These are phyloP conservation scores for Lacanobia oleracea DNA, from an alignment of 2,888 invertebrate species.

Conservation along the genomic window DNA sequence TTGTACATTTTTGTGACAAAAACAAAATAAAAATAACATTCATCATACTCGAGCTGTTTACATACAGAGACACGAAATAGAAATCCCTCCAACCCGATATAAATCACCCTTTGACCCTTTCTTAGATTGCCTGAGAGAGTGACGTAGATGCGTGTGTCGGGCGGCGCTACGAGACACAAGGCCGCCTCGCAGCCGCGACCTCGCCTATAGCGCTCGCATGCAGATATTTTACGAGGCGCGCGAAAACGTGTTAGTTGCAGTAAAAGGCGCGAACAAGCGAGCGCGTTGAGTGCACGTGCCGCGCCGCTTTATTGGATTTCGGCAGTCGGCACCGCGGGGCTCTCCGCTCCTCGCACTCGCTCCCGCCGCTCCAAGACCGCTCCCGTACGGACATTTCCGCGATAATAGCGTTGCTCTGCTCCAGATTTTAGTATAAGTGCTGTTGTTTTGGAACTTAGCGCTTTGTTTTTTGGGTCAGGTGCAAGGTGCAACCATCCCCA, in stretches of 20 bases:
- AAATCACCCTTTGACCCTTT: constrained; percentile 37
- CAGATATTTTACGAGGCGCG: constrained; percentile 47
- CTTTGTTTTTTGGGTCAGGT: constrained; percentile 21
- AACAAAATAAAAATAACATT: constrained; percentile 21
- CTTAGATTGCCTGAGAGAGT: constrained; percentile 19
- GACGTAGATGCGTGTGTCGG: neutral
- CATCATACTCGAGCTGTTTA: constrained; percentile 13
- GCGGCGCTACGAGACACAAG: neutral
- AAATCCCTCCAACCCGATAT: constrained; percentile 33
- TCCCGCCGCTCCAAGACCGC: constrained; percentile 6
- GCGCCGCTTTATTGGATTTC: constrained; percentile 67
- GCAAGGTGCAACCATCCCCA: neutral
- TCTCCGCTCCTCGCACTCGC: constrained; percentile 10
- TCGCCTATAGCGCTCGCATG: constrained; percentile 27
- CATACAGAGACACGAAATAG: constrained; percentile 20
- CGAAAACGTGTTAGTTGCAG: constrained; percentile 63
- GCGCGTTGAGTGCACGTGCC: constrained; percentile 65
- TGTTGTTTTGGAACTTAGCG: constrained; percentile 34
- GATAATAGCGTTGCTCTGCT: constrained; percentile 57
- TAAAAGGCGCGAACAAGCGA: constrained; percentile 55
- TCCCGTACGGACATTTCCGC: constrained; percentile 40
- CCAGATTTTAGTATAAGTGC: constrained; percentile 56
- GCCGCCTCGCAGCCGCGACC: neutral
- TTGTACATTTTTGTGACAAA: constrained; percentile 1
- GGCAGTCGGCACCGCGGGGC: constrained; percentile 28